Evolutionary conservation across 2,113 vertebrate species (phyloP).

Genomic region (Microcebus griseorufus): DNA sequence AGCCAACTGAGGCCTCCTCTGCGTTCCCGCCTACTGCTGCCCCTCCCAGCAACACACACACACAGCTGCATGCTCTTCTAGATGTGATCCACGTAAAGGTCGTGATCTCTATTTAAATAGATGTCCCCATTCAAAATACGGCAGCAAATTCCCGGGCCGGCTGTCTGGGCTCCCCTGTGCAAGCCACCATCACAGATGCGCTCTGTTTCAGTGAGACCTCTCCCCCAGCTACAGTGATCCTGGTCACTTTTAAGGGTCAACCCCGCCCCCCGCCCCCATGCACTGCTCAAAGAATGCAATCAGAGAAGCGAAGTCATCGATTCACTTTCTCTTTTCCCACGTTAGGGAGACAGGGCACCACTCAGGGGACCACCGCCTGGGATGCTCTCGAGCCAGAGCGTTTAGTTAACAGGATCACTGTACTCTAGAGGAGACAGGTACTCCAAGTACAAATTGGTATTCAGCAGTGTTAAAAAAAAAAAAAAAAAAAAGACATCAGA

Average conservation of each 20-base stretch:
- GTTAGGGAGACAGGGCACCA: background rate
- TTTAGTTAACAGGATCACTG: conserved; percentile 85
- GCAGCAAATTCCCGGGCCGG: background rate
- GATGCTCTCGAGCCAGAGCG: background rate
- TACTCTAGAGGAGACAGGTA: conserved; percentile 77
- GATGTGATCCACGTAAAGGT: background rate
- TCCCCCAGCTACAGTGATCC: conserved; percentile 82
- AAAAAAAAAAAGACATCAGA: conserved; percentile 82
- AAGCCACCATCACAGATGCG: conserved; percentile 79
- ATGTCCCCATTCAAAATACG: background rate
- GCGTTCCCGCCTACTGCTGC: conserved; percentile 35
- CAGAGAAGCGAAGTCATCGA: background rate
- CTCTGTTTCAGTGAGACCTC: conserved; percentile 79
- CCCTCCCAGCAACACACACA: background rate
- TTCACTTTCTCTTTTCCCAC: background rate
- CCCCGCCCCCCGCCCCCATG: accelerated
- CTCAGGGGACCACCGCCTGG: background rate
- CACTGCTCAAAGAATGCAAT: background rate
- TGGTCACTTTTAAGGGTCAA: conserved; percentile 38
- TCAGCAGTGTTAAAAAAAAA: conserved; percentile 73
- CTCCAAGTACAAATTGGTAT: conserved; percentile 81
- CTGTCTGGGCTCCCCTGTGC: background rate
- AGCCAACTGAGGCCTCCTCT: conserved; percentile 41
- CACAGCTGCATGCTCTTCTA: background rate
- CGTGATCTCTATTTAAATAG: background rate